Base-by-base conservation (phyloP, 2,113 vertebrate genomes). In the Notothenia rossii region DNA sequence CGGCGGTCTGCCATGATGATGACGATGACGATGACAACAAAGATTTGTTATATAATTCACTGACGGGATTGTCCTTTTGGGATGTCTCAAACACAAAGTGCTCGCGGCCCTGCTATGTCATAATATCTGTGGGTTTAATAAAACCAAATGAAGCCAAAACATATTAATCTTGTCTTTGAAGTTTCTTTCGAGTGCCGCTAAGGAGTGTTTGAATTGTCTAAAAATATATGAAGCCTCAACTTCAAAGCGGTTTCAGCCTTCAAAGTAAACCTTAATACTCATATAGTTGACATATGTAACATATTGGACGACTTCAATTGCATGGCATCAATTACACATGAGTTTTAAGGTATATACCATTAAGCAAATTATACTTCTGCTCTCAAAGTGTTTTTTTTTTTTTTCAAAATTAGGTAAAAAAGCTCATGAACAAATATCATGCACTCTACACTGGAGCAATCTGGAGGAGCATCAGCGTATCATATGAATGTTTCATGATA, bases 41-140 rank as follows among this genome's bases (percentile, higher is more conserved):
- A 79, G 75, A 80, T 84, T 72, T 83, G 68, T 84, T 89, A 83
- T 70, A 72, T 86, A 85, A 88, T 56, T 80, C 66, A 48, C 14
- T 83, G 70, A 82, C 14, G 11, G 55, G 36, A 51, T 51, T 50
- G 72, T 63, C 72, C 75, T 75, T 49, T 43, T 58, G 62, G 66
- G 67, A 64, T 33, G 53, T 85, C 59, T 36, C 49, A 72, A 80
- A 77, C 45, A 51, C 56, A 59, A 76, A 60, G 40, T 58, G 72
- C 73, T 75, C 61, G 54, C 1, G 3, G 76, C 72, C n/a, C 13
- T 15, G 49, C 51, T 55, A 5, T 68, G 60, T 82, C 83, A 79
- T 43, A 53, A 40, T 78, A 82, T 78, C 72, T 73, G 22, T 49
- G 43, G 69, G 29, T 48, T 76, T 69, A 46, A 79, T 58, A 36